phyloP scores from a whole-genome alignment of 2,797 vertebrate genomes.

The Leontocebus nigricollis region DNA sequence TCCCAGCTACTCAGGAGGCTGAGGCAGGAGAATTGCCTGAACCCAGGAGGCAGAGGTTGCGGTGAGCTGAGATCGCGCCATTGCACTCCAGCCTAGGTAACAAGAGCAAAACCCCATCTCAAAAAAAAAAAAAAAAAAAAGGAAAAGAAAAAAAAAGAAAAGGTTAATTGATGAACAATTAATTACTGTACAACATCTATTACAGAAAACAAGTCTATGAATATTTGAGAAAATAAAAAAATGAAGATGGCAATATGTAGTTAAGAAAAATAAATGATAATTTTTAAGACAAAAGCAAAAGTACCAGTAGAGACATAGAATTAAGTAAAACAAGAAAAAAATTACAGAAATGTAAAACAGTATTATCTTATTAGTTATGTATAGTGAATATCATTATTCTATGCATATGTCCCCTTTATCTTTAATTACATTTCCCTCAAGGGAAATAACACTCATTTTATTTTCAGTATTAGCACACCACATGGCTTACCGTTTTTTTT shows the following conservation, averaged over 20 bases:
- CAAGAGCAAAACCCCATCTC: no score
- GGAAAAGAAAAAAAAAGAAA: background rate
- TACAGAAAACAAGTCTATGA: background rate
- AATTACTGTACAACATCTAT: background rate
- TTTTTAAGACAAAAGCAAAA: conserved; percentile 40
- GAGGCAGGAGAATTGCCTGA: no score
- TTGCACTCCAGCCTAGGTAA: no score
- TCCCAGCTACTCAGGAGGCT: no score
- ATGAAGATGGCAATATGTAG: background rate
- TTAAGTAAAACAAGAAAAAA: conserved; percentile 18
- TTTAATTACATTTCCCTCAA: conserved; percentile 14
- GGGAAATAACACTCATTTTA: conserved; percentile 10
- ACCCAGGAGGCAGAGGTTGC: no score
- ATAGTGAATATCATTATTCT: background rate
- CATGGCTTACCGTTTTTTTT: background rate
- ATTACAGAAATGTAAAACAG: background rate
- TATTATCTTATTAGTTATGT: background rate
- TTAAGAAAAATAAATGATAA: background rate
- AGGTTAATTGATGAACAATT: background rate
- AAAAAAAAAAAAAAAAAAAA: no score
- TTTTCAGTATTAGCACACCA: background rate
- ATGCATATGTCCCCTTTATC: background rate
- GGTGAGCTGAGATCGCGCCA: no score
- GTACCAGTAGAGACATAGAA: background rate
- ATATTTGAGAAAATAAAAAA: background rate